Percentiles rank a stretch among this genome's conserved stretches.
Conservation (phyloP, 2,797 vertebrate species). For the Onychomys torridus region DNA sequence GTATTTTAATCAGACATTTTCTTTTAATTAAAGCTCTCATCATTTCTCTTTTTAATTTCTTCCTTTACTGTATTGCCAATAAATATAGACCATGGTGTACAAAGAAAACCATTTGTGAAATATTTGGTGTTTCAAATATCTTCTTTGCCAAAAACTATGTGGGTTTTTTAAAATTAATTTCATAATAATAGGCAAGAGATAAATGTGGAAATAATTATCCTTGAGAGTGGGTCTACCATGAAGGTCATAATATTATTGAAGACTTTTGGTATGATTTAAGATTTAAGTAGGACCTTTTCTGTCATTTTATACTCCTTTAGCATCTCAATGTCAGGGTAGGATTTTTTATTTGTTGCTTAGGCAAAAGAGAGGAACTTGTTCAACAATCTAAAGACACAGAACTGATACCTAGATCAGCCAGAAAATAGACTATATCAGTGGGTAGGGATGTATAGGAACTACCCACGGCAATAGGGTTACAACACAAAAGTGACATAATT, state of each 20-base stretch:
- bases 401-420: background rate
- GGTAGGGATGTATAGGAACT: background rate
- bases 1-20: slow-evolving; percentile 60
- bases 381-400: slow-evolving; percentile 17
- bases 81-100: slow-evolving; percentile 3
- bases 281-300: background rate
- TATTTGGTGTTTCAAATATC: background rate
- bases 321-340: background rate
- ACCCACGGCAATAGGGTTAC: background rate
- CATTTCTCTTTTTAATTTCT: slow-evolving; percentile 60
- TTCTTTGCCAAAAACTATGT: slow-evolving; percentile 32
- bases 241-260: slow-evolving; percentile 7
- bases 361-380: slow-evolving; percentile 25
- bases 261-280: background rate
- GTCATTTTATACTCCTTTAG: slow-evolving; percentile 5
- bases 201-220: background rate
- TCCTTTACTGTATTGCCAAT: slow-evolving; percentile 65
- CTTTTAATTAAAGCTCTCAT: slow-evolving; percentile 65
- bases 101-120: slow-evolving; percentile 53
- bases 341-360: slow-evolving; percentile 43
- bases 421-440: background rate
- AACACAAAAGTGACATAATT: background rate
- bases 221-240: background rate
- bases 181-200: background rate
- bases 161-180: slow-evolving; percentile 54